Percentiles rank a stretch among this genome's conserved stretches.
Evolutionary conservation across 2,113 vertebrate genomes (phyloP).

Genomic region (Hippotragus niger): DNA sequence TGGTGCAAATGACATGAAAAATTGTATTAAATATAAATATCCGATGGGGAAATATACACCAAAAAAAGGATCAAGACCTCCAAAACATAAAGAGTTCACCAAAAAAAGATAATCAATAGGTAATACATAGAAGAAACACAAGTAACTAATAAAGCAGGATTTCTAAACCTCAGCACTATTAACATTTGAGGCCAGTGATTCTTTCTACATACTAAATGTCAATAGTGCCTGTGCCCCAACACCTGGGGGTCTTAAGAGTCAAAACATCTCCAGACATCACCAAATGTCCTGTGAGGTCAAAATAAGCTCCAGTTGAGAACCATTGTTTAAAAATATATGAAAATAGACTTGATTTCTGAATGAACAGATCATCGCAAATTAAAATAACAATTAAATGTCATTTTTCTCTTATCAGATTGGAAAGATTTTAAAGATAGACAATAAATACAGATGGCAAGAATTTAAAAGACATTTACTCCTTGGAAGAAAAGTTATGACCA

Average conservation of each 20-base stretch:
- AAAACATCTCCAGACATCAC: not conserved
- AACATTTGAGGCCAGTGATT: not conserved
- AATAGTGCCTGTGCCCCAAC: not conserved
- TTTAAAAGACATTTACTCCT: too few species aligned
- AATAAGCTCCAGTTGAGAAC: not conserved
- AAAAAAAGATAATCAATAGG: not conserved
- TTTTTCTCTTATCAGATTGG: not conserved
- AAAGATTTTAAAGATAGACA: not conserved
- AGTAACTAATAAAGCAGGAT: not conserved
- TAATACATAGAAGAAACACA: slow-evolving; percentile 4
- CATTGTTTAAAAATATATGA: not conserved
- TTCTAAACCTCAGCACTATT: not conserved
- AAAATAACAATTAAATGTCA: slow-evolving; percentile 1
- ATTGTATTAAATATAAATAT: not conserved
- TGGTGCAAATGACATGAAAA: not conserved
- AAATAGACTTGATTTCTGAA: not conserved
- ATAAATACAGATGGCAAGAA: not conserved
- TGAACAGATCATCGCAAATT: not conserved
- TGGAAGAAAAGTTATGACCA: too few species aligned
- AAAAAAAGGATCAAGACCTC: not conserved
- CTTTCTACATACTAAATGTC: not conserved
- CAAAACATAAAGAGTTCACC: not conserved
- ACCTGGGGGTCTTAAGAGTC: not conserved
- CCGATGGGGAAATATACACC: not conserved
- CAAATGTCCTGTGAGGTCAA: not conserved